Conservation (phyloP, 1,140 invertebrate species). For the Diabrotica virgifera region DNA sequence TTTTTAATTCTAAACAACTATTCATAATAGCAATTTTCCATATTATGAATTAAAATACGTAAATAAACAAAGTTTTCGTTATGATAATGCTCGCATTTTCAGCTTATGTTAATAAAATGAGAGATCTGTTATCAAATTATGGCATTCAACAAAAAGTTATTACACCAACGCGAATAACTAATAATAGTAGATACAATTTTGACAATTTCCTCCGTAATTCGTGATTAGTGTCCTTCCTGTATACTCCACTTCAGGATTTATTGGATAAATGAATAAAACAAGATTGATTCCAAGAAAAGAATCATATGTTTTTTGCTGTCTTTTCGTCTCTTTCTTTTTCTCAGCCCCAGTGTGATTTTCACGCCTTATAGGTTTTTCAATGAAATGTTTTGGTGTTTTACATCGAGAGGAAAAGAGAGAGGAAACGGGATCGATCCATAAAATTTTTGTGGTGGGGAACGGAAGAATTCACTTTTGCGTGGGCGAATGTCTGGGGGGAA, state of each 20-base stretch:
- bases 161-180: no score
- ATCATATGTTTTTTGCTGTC: background rate
- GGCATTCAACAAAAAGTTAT: no score
- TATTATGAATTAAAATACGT: no score
- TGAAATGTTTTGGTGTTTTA: slow-evolving; percentile 19
- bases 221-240: background rate
- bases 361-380: slow-evolving; percentile 30
- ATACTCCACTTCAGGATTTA: background rate
- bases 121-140: no score
- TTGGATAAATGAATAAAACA: background rate
- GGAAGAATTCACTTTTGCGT: slow-evolving; percentile 34
- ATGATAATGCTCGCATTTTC: no score
- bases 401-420: slow-evolving; percentile 9
- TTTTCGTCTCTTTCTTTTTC: background rate
- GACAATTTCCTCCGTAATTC: background rate
- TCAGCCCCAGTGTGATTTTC: background rate
- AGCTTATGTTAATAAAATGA: no score
- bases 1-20: no score
- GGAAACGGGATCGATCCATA: slow-evolving; percentile 29
- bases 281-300: background rate
- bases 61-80: no score
- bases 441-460: slow-evolving; percentile 18
- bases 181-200: no score
- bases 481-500: slow-evolving; percentile 34
- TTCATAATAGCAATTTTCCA: no score